These are phyloP conservation scores for Oryzias woworae DNA, from an alignment of 2,113 vertebrate species.

Conservation along the genomic window DNA sequence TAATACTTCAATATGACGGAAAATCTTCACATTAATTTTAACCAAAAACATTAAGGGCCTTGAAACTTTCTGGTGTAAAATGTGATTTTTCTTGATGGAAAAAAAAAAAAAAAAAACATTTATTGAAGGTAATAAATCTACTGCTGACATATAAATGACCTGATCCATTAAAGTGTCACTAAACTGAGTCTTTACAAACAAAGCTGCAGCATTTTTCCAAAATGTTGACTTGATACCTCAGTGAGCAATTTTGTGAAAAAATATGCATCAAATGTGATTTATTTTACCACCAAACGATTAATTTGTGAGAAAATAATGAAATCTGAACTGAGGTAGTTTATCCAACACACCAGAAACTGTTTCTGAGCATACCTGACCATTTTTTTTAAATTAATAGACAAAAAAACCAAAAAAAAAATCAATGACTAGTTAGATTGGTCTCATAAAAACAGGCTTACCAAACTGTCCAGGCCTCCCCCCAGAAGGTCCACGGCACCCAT, in stretches of 20 bases:
- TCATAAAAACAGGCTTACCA: slow-evolving; percentile 79
- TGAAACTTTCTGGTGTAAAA: neutral
- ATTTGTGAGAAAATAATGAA: neutral
- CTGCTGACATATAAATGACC: no score
- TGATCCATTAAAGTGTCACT: no score
- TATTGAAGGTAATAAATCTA: no score
- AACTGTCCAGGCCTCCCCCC: slow-evolving; percentile 92
- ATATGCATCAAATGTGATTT: neutral
- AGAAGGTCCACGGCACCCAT: slow-evolving; percentile 96
- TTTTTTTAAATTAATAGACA: no score
- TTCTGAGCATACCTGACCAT: no score
- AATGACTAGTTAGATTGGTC: no score
- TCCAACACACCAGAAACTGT: no score
- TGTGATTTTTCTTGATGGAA: neutral
- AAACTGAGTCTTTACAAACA: no score
- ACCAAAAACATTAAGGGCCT: neutral
- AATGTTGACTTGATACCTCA: neutral
- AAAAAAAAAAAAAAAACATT: neutral
- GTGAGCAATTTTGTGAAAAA: neutral
- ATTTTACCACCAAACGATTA: neutral
- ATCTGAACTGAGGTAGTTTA: no score
- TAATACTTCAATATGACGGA: neutral
- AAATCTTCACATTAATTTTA: neutral
- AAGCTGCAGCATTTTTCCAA: neutral
- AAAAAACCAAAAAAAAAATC: no score